Evolutionary conservation across 2,888 invertebrate genomes (phyloP).

Genomic region (Idaea biselata): DNA sequence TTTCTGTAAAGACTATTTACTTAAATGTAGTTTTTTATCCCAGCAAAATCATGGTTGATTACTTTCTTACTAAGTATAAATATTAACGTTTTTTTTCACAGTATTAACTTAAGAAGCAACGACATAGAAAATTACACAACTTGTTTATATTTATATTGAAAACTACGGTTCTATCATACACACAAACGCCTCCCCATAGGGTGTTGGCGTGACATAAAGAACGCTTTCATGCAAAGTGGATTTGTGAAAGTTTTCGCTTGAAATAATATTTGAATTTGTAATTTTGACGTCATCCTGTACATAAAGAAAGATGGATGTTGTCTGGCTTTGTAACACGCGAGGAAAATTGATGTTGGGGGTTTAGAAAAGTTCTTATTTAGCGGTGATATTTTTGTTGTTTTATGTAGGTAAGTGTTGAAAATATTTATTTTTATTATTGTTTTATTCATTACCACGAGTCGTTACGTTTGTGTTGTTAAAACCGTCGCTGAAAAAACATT

Average conservation of each 20-base stretch:
- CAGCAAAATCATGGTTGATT: no score
- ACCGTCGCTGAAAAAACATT: no score
- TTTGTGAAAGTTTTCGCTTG: constrained; percentile 65
- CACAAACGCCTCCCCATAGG: constrained; percentile 33
- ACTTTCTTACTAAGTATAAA: no score
- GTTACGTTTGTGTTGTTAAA: no score
- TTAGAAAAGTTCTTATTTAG: constrained; percentile 11
- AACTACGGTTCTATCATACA: constrained; percentile 36
- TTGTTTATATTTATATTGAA: constrained; percentile 41
- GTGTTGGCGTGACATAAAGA: constrained; percentile 56
- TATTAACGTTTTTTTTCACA: not conserved
- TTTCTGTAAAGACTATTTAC: no score
- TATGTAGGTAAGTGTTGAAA: not conserved
- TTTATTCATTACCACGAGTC: not conserved
- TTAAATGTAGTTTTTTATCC: no score
- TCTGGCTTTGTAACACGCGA: constrained; percentile 46
- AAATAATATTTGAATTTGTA: constrained; percentile 74
- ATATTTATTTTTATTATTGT: not conserved
- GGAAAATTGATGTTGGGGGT: constrained; percentile 32
- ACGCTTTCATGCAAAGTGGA: constrained; percentile 70
- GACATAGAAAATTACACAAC: constrained; percentile 29
- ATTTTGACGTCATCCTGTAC: constrained; percentile 56
- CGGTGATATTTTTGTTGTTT: not conserved
- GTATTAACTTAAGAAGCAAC: constrained; percentile 12
- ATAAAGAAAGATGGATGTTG: constrained; percentile 59